phyloP scores from a whole-genome alignment of 2,888 invertebrate species.

The Drosophila buzzatii region DNA sequence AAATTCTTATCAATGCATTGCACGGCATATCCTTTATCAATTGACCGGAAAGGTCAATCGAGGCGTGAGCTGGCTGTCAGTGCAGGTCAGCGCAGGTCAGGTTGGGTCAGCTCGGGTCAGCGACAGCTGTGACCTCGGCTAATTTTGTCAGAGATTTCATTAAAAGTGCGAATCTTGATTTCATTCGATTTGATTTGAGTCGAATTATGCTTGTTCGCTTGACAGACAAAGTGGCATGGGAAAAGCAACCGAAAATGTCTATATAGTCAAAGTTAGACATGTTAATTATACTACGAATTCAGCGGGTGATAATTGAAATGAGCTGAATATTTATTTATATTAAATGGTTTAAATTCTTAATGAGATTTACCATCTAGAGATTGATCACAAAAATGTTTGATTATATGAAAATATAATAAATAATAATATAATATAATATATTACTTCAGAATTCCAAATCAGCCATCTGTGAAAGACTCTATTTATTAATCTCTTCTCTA shows the following conservation, averaged over 20 bases:
- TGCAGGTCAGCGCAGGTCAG: background rate
- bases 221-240: background rate
- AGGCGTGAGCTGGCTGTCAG: background rate
- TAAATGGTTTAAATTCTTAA: no score
- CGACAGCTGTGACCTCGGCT: slow-evolving; percentile 1
- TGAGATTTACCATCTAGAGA: no score
- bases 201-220: background rate
- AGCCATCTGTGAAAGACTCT: no score
- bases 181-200: background rate
- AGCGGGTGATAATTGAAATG: no score
- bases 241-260: background rate
- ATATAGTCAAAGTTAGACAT: background rate
- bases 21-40: background rate
- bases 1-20: slow-evolving; percentile 53
- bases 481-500: no score
- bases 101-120: background rate
- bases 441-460: no score
- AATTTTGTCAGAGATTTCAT: slow-evolving; percentile 4
- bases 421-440: no score
- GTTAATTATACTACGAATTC: background rate
- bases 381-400: no score
- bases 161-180: slow-evolving; percentile 4
- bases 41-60: slow-evolving; percentile 2
- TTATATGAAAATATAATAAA: no score
- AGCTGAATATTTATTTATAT: no score